Percentiles rank a stretch among this genome's conserved stretches.
Evolutionary conservation across 2,888 invertebrate species (phyloP).

Genomic region (Eupithecia inturbata): DNA sequence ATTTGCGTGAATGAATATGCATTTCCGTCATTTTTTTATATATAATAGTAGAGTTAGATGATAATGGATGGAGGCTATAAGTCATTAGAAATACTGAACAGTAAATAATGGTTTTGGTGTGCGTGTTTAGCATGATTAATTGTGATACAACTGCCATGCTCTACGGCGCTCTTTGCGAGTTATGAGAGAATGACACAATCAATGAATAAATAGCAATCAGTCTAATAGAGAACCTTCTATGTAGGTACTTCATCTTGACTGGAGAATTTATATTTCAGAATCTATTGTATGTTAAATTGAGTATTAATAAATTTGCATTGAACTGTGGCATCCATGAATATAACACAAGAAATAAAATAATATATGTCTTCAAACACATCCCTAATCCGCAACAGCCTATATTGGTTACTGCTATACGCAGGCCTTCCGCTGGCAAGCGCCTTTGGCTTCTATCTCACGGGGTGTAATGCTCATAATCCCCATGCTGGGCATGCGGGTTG

Average conservation of each 20-base stretch:
- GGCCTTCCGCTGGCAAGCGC: too few species aligned
- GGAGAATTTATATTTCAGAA: not conserved
- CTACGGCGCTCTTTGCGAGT: not conserved
- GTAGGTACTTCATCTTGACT: not conserved
- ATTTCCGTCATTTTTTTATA: constrained; percentile 21
- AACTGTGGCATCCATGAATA: not conserved
- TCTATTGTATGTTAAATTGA: not conserved
- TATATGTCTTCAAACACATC: too few species aligned
- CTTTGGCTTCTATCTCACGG: too few species aligned
- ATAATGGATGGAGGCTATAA: not conserved
- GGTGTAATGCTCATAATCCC: too few species aligned
- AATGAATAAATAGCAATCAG: too few species aligned
- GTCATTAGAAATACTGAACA: constrained; percentile 3
- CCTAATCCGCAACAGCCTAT: too few species aligned
- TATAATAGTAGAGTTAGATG: not conserved
- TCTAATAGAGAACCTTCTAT: too few species aligned
- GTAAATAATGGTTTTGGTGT: not conserved
- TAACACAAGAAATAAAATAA: not conserved
- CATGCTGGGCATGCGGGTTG: too few species aligned
- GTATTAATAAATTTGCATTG: not conserved
- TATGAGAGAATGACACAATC: not conserved
- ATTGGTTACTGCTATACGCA: too few species aligned
- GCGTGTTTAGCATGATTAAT: not conserved
- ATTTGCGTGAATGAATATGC: constrained; percentile 38
- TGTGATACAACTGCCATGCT: not conserved